Percentiles rank a stretch among this genome's conserved stretches.
phyloP scores from a whole-genome alignment of 2,888 invertebrate genomes.

The Phyllotreta striolata region DNA sequence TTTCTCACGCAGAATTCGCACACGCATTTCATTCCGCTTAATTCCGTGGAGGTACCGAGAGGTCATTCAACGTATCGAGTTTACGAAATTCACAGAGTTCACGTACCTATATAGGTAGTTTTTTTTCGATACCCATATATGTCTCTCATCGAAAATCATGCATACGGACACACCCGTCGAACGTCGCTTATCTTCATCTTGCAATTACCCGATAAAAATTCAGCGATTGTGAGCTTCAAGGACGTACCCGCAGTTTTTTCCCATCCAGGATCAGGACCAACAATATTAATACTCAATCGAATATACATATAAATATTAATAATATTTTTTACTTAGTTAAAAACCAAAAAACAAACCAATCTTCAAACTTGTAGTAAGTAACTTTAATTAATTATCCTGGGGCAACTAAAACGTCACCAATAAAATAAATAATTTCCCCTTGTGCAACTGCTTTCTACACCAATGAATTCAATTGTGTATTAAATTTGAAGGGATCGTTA shows the following conservation, averaged over 20 bases:
- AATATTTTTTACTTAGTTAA: too few relatives aligned
- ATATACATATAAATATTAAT: too few relatives aligned
- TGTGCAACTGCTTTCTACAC: too few relatives aligned
- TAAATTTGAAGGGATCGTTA: too few relatives aligned
- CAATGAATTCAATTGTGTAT: too few relatives aligned
- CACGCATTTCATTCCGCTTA: slow-evolving; percentile 6
- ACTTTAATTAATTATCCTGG: too few relatives aligned
- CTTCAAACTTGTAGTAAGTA: too few relatives aligned
- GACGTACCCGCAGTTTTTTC: background rate
- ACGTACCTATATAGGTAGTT: slow-evolving; percentile 32
- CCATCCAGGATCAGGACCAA: background rate
- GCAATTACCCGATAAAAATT: slow-evolving; percentile 29
- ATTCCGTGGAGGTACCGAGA: slow-evolving; percentile 9
- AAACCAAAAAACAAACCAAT: too few relatives aligned
- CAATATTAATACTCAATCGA: too few relatives aligned
- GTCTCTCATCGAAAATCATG: slow-evolving; percentile 32
- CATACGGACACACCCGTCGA: slow-evolving; percentile 33
- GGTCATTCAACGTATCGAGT: slow-evolving; percentile 37
- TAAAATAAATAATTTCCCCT: too few relatives aligned
- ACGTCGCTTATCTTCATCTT: slow-evolving; percentile 29
- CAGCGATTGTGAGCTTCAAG: slow-evolving; percentile 19
- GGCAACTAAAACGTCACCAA: too few relatives aligned
- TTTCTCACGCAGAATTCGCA: slow-evolving; percentile 31
- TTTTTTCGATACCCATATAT: slow-evolving; percentile 35
- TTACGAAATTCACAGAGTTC: slow-evolving; percentile 36